Evolutionary conservation across 2,888 invertebrate genomes (phyloP).

Genomic region (Philonicus albiceps): DNA sequence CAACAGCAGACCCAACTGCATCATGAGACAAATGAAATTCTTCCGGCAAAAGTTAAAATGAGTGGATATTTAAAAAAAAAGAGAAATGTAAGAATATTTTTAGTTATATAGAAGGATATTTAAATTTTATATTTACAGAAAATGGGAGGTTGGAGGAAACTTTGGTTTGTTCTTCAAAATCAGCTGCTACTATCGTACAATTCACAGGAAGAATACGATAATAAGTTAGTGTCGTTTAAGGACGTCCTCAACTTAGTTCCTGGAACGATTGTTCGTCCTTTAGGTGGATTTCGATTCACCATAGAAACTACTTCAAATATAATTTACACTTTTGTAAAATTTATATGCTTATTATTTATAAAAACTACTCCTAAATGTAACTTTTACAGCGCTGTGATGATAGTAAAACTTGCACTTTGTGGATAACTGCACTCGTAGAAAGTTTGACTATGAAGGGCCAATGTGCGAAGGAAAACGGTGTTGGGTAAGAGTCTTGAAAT

Average conservation of each 20-base stretch:
- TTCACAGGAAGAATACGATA: constrained; percentile 57
- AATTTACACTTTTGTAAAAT: constrained; percentile 56
- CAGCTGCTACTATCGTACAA: constrained; percentile 56
- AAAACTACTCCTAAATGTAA: not conserved
- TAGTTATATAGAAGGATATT: not conserved
- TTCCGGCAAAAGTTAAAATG: constrained; percentile 53
- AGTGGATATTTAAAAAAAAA: constrained; percentile 58
- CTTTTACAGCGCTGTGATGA: constrained; percentile 56
- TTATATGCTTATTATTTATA: not conserved
- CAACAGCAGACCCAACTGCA: not conserved
- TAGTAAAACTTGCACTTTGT: constrained; percentile 55
- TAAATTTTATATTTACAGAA: constrained; percentile 50
- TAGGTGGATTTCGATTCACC: constrained; percentile 56
- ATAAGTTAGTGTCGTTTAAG: constrained; percentile 56
- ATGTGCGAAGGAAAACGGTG: constrained; percentile 42
- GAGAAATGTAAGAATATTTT: constrained; percentile 53
- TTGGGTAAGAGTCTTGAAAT: constrained; percentile 3
- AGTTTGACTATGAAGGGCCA: constrained; percentile 51
- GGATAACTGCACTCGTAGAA: constrained; percentile 56
- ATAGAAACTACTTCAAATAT: constrained; percentile 56
- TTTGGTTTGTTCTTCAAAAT: constrained; percentile 58
- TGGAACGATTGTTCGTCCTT: constrained; percentile 55
- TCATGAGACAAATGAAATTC: constrained; percentile 24
- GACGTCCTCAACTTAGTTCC: constrained; percentile 57
- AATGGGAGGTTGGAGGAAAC: constrained; percentile 57